Percentiles rank a stretch among this genome's conserved stretches.
phyloP scores from a whole-genome alignment of 1,140 invertebrate genomes.

The Carcinoscorpius rotundicauda region DNA sequence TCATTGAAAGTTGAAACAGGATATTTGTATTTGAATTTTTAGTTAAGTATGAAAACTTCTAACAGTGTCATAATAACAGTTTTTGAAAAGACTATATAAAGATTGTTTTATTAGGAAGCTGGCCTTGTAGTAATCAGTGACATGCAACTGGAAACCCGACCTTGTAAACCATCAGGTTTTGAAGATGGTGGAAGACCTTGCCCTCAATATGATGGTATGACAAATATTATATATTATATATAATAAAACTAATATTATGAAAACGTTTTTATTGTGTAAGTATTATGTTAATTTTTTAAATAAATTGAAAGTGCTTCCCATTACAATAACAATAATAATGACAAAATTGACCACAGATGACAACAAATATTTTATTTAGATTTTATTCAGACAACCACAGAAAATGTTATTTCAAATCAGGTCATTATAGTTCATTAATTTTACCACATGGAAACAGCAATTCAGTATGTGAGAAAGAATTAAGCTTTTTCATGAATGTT shows the following conservation, averaged over 20 bases:
- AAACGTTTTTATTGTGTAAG: background rate
- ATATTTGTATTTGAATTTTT: too few relatives aligned
- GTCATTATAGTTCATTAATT: too few relatives aligned
- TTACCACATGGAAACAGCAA: too few relatives aligned
- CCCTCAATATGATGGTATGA: slow-evolving; percentile 1
- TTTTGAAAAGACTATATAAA: background rate
- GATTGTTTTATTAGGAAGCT: slow-evolving; percentile 34
- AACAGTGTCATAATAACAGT: too few relatives aligned
- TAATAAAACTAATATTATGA: slow-evolving; percentile 4
- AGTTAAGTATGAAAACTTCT: too few relatives aligned
- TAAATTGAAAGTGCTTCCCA: background rate
- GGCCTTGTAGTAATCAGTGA: slow-evolving; percentile 42
- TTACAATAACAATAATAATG: background rate
- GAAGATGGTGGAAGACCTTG: background rate
- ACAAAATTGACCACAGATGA: too few relatives aligned
- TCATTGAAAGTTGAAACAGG: too few relatives aligned
- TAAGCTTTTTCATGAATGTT: background rate
- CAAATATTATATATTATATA: slow-evolving; percentile 1
- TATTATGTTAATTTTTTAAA: background rate
- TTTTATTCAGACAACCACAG: too few relatives aligned
- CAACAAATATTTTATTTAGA: too few relatives aligned
- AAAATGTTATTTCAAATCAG: too few relatives aligned
- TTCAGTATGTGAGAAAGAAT: too few relatives aligned
- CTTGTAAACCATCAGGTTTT: slow-evolving; percentile 30
- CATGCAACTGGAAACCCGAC: slow-evolving; percentile 38